phyloP scores from a whole-genome alignment of 1,140 invertebrate genomes.

The Schlechtendalia chinensis region DNA sequence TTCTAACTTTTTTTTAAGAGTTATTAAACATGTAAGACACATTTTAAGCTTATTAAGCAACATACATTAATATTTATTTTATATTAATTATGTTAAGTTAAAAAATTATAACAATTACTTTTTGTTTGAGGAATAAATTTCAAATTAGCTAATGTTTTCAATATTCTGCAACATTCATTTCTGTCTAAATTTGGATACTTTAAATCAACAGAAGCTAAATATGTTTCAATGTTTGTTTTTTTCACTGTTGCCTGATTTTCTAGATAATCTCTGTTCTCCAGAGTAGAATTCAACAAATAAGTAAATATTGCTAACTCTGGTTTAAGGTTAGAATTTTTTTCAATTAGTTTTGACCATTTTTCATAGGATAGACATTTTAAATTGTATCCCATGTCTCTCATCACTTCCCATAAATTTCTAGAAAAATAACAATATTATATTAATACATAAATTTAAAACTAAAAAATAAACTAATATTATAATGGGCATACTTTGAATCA shows the following conservation, averaged over 20 bases:
- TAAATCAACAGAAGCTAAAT: slow-evolving; percentile 37
- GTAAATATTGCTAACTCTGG: neutral
- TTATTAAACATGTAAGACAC: too few species aligned
- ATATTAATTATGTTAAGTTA: too few species aligned
- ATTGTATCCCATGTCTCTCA: slow-evolving; percentile 52
- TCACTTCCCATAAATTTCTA: slow-evolving; percentile 52
- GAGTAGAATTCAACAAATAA: slow-evolving; percentile 39
- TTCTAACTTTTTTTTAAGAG: too few species aligned
- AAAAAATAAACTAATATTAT: neutral
- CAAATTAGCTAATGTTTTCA: slow-evolving; percentile 31
- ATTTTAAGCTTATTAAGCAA: too few species aligned
- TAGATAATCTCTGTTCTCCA: slow-evolving; percentile 17
- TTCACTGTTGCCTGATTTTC: slow-evolving; percentile 15
- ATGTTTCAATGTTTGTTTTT: slow-evolving; percentile 31
- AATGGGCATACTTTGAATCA: slow-evolving; percentile 24
- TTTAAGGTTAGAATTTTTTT: slow-evolving; percentile 24
- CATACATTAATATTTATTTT: too few species aligned
- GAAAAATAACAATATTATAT: slow-evolving; percentile 10
- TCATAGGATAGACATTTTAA: slow-evolving; percentile 51
- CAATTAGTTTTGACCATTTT: slow-evolving; percentile 51
- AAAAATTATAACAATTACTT: too few species aligned
- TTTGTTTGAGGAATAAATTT: slow-evolving; percentile 34
- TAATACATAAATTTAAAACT: neutral
- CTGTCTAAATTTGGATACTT: slow-evolving; percentile 45
- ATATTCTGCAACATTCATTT: slow-evolving; percentile 16